A percentile compares a stretch with the other conserved stretches of the same genome.
Evolutionary conservation across 2,113 vertebrate species (phyloP).

Genomic region (Synodontis membranacea): DNA sequence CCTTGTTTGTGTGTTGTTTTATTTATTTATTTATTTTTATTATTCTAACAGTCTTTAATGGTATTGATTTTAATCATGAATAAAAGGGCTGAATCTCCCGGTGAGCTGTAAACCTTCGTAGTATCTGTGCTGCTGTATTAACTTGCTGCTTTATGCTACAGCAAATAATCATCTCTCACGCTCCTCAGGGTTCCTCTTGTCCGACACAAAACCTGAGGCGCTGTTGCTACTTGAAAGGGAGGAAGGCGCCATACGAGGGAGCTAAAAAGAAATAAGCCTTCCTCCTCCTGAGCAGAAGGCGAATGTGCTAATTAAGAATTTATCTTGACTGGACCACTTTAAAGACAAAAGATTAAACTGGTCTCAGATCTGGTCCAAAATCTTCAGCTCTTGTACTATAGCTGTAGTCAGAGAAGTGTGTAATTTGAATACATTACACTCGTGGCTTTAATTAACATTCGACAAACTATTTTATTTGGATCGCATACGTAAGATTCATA

Average conservation of each 20-base stretch:
- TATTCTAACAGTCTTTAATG: constrained; percentile 37
- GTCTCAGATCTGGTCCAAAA: neutral
- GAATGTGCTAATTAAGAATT: neutral
- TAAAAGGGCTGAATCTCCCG: constrained; percentile 47
- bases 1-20: neutral
- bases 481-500: neutral
- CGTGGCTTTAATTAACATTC: neutral
- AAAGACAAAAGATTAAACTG: neutral
- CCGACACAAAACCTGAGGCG: constrained; percentile 8
- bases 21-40: neutral
- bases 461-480: neutral
- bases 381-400: neutral
- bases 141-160: constrained; percentile 36
- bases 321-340: neutral
- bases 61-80: constrained; percentile 52
- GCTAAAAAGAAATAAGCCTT: neutral
- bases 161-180: constrained; percentile 43
- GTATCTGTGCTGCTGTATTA: constrained; percentile 35
- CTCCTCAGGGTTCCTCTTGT: constrained; percentile 16
- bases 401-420: neutral
- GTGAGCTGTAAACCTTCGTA: constrained; percentile 48
- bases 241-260: neutral
- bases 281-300: neutral
- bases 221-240: constrained; percentile 10
- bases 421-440: neutral